These are phyloP conservation scores for Odontomachus brunneus DNA, from an alignment of 1,140 invertebrate genomes.

Conservation along the genomic window DNA sequence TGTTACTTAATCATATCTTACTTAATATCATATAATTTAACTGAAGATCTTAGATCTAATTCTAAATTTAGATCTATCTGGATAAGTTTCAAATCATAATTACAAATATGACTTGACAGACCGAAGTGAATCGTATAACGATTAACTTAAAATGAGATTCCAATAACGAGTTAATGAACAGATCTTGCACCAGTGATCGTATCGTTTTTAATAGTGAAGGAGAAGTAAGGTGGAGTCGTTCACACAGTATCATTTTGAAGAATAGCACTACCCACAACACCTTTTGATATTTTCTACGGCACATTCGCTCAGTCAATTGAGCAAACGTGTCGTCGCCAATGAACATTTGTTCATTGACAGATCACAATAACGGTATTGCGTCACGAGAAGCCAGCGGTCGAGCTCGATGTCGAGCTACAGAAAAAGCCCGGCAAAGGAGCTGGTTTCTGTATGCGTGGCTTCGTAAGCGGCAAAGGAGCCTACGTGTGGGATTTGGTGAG, in stretches of 20 bases:
- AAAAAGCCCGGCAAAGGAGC: slow-evolving; percentile 97
- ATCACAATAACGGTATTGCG: slow-evolving; percentile 96
- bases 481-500: slow-evolving; percentile 98
- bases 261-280: not conserved
- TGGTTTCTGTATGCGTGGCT: slow-evolving; percentile 95
- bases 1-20: too few relatives aligned
- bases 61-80: too few relatives aligned
- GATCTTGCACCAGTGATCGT: too few relatives aligned
- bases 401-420: slow-evolving; percentile 94
- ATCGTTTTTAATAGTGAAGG: not conserved
- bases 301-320: not conserved
- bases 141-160: too few relatives aligned
- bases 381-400: slow-evolving; percentile 92
- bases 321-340: not conserved
- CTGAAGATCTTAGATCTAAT: too few relatives aligned
- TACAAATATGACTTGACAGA: too few relatives aligned
- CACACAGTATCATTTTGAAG: not conserved
- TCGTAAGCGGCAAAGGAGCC: slow-evolving; percentile 94
- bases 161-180: too few relatives aligned
- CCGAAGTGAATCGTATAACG: too few relatives aligned
- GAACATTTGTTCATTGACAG: slow-evolving; percentile 83
- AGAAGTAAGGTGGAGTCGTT: not conserved
- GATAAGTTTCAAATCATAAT: too few relatives aligned
- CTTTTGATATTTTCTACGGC: not conserved
- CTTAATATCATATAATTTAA: too few relatives aligned